Percentiles rank a stretch among this genome's conserved stretches.
Conservation (phyloP, 2,888 invertebrate species). For the Rhamphomyia laevipes region DNA sequence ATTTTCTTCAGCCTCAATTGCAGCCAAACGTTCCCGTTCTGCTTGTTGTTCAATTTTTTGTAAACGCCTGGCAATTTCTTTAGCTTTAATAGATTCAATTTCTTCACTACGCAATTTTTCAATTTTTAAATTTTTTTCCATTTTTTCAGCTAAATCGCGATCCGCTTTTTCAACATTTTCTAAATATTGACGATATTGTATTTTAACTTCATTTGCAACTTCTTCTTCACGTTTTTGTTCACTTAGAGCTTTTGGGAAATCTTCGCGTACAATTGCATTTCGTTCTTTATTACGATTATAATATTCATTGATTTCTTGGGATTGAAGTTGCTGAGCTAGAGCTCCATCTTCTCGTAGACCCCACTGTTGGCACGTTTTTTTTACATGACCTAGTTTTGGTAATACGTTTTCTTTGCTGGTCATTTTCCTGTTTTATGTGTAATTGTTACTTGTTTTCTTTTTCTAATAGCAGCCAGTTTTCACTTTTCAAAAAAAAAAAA, state of each 20-base stretch:
- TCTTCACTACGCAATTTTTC: not conserved
- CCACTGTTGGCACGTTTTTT: conserved; percentile 66
- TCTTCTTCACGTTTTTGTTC: conserved; percentile 60
- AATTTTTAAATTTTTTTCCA: not conserved
- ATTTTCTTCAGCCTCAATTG: not conserved
- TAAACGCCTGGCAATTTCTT: not conserved
- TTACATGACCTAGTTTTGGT: conserved; percentile 1
- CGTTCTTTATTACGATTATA: conserved; percentile 62
- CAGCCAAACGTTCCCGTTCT: not conserved
- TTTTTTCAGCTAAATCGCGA: not conserved
- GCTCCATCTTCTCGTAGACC: conserved; percentile 74
- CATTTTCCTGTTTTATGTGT: too few species aligned
- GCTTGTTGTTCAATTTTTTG: not conserved
- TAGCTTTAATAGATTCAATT: not conserved
- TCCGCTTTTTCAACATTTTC: not conserved
- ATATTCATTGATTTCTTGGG: conserved; percentile 68
- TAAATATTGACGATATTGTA: conserved; percentile 38
- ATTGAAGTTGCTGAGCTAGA: conserved; percentile 66
- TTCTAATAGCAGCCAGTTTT: too few species aligned
- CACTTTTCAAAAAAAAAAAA: too few species aligned
- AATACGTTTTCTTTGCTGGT: too few species aligned
- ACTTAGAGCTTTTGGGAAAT: conserved; percentile 61
- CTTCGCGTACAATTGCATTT: conserved; percentile 65
- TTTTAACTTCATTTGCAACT: conserved; percentile 49
- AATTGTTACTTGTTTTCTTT: too few species aligned